Percentiles rank a stretch among this genome's conserved stretches.
Conservation (phyloP, 2,888 invertebrate genomes). For the Biston stratarius region DNA sequence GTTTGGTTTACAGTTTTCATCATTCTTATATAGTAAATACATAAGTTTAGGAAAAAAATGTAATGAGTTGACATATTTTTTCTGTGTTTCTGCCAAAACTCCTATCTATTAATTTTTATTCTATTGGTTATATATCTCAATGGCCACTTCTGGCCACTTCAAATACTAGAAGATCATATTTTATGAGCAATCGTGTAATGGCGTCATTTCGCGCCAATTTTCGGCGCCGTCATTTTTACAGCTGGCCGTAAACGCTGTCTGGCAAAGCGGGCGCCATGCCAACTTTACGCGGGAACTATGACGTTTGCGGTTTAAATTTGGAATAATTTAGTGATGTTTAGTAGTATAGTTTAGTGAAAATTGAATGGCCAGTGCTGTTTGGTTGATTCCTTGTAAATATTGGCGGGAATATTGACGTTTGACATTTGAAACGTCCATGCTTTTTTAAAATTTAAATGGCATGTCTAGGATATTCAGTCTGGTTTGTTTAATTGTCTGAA, state of each 20-base stretch:
- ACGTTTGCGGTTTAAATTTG: constrained; percentile 41
- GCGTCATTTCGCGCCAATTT: constrained; percentile 39
- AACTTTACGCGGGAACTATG: constrained; percentile 26
- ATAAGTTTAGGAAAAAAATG: too few species aligned
- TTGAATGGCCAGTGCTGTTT: constrained; percentile 16
- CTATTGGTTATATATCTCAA: constrained; percentile 5
- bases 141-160: constrained; percentile 22
- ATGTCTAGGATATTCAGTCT: too few species aligned
- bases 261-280: constrained; percentile 38
- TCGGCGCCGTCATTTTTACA: constrained; percentile 41
- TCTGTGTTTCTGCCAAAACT: not conserved
- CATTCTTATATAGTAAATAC: too few species aligned
- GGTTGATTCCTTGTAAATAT: constrained; percentile 6
- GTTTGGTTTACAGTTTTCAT: too few species aligned
- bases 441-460: constrained; percentile 7
- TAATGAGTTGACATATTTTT: too few species aligned
- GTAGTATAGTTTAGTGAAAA: constrained; percentile 17
- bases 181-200: constrained; percentile 26
- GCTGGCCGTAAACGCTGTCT: constrained; percentile 45
- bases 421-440: not conserved
- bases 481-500: not conserved
- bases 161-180: constrained; percentile 22
- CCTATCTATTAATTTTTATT: not conserved
- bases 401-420: constrained; percentile 7
- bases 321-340: constrained; percentile 26